Conservation (phyloP, 2,797 vertebrate genomes). For the Chelon auratus region DNA sequence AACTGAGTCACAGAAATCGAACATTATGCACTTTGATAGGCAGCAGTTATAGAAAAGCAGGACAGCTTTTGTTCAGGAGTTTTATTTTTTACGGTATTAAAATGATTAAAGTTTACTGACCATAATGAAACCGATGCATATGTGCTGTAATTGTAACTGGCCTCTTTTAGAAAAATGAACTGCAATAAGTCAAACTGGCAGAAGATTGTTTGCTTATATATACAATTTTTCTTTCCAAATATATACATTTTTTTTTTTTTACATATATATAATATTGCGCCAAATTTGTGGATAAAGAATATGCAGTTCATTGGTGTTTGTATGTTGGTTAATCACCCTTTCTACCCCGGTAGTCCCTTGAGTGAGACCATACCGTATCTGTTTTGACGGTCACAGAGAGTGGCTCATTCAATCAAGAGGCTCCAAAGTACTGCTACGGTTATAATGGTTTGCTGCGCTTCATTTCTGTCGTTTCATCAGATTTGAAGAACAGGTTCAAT, state of each 20-base stretch:
- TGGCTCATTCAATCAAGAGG: background rate
- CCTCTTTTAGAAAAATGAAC: constrained; percentile 30
- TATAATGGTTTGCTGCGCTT: constrained; percentile 17
- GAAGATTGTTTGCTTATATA: constrained; percentile 25
- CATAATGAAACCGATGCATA: constrained; percentile 51
- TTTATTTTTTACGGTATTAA: constrained; percentile 52
- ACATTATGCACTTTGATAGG: constrained; percentile 87
- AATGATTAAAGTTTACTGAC: constrained; percentile 55
- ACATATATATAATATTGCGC: constrained; percentile 44
- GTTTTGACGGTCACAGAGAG: no score
- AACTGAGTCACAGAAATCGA: constrained; percentile 60
- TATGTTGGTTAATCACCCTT: constrained; percentile 53
- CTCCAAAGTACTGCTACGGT: background rate
- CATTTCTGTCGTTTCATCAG: constrained; percentile 1
- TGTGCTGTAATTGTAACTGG: constrained; percentile 40
- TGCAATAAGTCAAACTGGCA: constrained; percentile 63
- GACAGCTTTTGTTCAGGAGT: constrained; percentile 51
- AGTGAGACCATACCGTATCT: background rate
- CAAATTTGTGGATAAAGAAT: constrained; percentile 71
- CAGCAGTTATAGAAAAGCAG: constrained; percentile 61
- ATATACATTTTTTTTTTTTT: constrained; percentile 36
- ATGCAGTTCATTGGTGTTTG: constrained; percentile 70
- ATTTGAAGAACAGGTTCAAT: constrained; percentile 4
- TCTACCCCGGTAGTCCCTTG: background rate
- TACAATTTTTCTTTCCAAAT: constrained; percentile 16